Evolutionary conservation across 2,113 vertebrate genomes (phyloP).

Genomic region (Amphiprion percula): DNA sequence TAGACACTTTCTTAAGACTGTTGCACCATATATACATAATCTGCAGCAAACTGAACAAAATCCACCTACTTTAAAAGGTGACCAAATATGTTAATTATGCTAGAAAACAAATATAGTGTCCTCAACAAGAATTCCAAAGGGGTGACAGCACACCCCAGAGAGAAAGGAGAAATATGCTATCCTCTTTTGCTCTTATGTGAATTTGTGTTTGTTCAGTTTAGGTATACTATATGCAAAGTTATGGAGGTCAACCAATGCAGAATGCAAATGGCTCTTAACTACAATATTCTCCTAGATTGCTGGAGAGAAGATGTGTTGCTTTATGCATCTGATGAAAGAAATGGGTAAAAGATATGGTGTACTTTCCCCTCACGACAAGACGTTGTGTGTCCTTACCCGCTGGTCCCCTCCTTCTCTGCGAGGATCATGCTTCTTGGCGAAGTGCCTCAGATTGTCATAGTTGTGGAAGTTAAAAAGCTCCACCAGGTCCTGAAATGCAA

Average conservation of each 20-base stretch:
- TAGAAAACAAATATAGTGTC: neutral
- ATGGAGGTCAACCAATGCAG: neutral
- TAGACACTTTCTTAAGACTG: too few relatives aligned
- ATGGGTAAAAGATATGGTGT: neutral
- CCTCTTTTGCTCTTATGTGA: too few relatives aligned
- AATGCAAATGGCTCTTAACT: neutral
- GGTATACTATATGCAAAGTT: neutral
- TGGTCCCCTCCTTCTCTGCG: conserved; percentile 98
- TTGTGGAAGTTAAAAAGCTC: conserved; percentile 99
- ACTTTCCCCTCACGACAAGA: neutral
- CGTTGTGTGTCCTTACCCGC: conserved; percentile 89
- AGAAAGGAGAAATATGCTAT: too few relatives aligned
- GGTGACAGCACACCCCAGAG: too few relatives aligned
- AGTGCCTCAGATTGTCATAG: conserved; percentile 98
- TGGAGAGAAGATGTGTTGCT: neutral
- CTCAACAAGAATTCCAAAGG: too few relatives aligned
- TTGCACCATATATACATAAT: too few relatives aligned
- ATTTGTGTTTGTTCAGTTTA: too few relatives aligned
- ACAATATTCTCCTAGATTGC: neutral
- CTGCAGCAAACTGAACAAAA: too few relatives aligned
- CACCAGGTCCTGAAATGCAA: conserved; percentile 91
- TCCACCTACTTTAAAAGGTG: too few relatives aligned
- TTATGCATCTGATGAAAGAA: neutral
- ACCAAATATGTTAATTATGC: too few relatives aligned
- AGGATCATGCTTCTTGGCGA: conserved; percentile 97